Evolutionary conservation across 2,797 vertebrate genomes (phyloP), one percentile per base, ranked within the genome.

Genomic region (Sebastes wilsoni): DNA sequence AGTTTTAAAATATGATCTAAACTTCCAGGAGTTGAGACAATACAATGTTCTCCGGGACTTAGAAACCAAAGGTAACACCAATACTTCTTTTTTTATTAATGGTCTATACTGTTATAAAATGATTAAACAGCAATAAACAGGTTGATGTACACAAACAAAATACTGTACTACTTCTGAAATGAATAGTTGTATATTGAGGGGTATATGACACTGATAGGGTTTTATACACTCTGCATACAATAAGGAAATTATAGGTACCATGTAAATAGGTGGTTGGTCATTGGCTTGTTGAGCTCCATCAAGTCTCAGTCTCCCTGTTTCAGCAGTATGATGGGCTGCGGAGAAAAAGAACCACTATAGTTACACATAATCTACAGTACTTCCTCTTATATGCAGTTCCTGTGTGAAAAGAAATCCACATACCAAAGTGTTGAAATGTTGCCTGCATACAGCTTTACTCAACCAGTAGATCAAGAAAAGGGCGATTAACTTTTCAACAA

Each of bases 391-490:
- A 12, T 46, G 16, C 9, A 49, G 14, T 23, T 36, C 0, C 13
- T 14, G 30, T 67, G n/a, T 22, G 20, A 46, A 52, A 86, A 72
- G 22, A 54, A 68, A 66, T 34, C 8, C 1, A 73, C 78, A 10
- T 93, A 96, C 96, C 95, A 96, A 77, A 27, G 80, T 90, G 87
- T 96, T 96, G 89, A 95, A 96, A 64, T 95, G 70, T 25, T 90
- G 14, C 77, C 93, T 90, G 92, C 95, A 96, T 2, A 96, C 60
- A 16, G 94, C 94, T 90, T 95, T 95, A 66, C 94, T 95, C 75
- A 93, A 46, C 95, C 94, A 96, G 90, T 87, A 94, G 83, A 94
- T 93, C 80, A 95, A 71, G 75, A 84, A 83, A 0, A 89, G 2
- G n/a, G 93, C 56, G 0, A 94, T 61, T 4, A 90, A 1, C 60